Conservation (phyloP, 1,140 invertebrate species). For the Pantala flavescens region DNA sequence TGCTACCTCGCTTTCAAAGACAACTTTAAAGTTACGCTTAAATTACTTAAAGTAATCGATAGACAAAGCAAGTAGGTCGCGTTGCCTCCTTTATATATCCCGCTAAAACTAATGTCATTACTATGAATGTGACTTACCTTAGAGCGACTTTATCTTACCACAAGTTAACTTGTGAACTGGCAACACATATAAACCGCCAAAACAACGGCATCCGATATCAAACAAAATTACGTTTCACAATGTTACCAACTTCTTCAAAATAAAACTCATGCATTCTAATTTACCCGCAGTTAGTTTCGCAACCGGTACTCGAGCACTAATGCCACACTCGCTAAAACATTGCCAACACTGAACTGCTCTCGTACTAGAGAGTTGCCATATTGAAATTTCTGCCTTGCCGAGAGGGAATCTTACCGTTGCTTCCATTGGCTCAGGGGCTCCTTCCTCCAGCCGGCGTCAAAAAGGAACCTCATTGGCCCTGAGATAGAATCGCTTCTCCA, state of each 20-base stretch:
- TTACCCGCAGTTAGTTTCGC: background rate
- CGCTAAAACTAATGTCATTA: too few species aligned
- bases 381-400: background rate
- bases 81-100: too few species aligned
- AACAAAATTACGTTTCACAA: conserved; percentile 8
- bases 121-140: background rate
- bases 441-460: background rate
- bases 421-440: background rate
- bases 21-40: too few species aligned
- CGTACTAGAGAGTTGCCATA: conserved; percentile 8
- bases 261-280: conserved; percentile 4
- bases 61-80: too few species aligned
- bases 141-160: background rate
- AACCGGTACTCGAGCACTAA: background rate
- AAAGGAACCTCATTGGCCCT: too few species aligned
- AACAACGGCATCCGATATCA: conserved; percentile 8
- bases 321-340: conserved; percentile 5
- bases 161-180: background rate
- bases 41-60: too few species aligned
- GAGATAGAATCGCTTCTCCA: too few species aligned
- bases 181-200: conserved; percentile 9
- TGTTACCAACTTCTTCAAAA: background rate
- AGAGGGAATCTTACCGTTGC: background rate
- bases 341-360: conserved; percentile 4
- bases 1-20: too few species aligned